Evolutionary conservation across 1,140 invertebrate genomes (phyloP).

Genomic region (Octopus bimaculoides): DNA sequence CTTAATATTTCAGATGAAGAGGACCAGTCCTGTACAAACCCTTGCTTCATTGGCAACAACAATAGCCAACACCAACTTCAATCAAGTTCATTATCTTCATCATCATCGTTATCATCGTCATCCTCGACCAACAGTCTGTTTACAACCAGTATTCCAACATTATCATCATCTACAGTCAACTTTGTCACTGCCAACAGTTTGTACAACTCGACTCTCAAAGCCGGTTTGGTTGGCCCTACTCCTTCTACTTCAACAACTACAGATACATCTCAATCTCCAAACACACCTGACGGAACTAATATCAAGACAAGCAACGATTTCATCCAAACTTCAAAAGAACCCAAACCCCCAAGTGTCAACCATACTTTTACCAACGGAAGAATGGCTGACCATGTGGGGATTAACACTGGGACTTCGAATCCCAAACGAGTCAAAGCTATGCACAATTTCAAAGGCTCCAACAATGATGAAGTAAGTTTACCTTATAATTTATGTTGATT

Average conservation of each 20-base stretch:
- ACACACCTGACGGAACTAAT: conserved; percentile 13
- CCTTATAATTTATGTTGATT: too few relatives aligned
- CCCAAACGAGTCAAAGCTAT: conserved; percentile 73
- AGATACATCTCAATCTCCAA: not conserved
- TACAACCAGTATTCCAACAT: not conserved
- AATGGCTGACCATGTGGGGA: conserved; percentile 35
- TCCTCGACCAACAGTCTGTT: conserved; percentile 14
- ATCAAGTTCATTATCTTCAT: not conserved
- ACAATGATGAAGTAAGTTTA: conserved; percentile 86
- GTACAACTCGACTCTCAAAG: not conserved
- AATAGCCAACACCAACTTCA: conserved; percentile 14
- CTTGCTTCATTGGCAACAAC: conserved; percentile 12
- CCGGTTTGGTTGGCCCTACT: not conserved
- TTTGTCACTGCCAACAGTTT: not conserved
- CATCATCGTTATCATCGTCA: conserved; percentile 17
- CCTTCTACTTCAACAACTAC: not conserved
- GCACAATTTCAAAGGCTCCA: conserved; percentile 90
- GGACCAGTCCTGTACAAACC: conserved; percentile 19
- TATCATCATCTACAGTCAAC: not conserved
- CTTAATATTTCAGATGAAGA: conserved; percentile 34
- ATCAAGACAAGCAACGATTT: conserved; percentile 19
- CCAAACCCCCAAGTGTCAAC: conserved; percentile 16
- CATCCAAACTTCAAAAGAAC: conserved; percentile 22
- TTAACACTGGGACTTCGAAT: conserved; percentile 27
- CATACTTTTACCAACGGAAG: conserved; percentile 24